Evolutionary conservation across 2,888 invertebrate species (phyloP), one percentile per base, ranked within the genome.

Genomic region (Resseliella maxima): DNA sequence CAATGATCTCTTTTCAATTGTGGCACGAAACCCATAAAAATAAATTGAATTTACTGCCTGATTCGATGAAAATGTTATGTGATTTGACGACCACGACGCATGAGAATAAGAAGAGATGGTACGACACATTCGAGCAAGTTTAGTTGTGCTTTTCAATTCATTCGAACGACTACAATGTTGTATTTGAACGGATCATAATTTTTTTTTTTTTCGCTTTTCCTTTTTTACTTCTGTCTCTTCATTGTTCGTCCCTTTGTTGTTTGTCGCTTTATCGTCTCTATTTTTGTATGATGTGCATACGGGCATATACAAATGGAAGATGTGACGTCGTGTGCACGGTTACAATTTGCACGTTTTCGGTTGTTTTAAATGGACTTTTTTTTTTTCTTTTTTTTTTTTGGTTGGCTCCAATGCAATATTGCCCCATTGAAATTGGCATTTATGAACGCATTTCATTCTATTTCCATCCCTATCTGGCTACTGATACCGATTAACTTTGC

Each of bases 21-120:
- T 38, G 83, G n/a, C 83, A 83, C 83, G 83, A 83, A 83, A 83
- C 38, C 83, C 83, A 83, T 83, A 83, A 83, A 83, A 83, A 83
- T 83, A 83, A 83, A 83, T 83, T 83, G 38, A 83, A 83, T 83
- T 83, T 83, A 83, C 83, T 83, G 83, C 83, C n/a, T n/a, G n/a
- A 83, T 83, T 83, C 83, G 83, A 83, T 83, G 83, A 83, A 83
- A 83, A 83, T 38, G 38, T 83, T 83, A 83, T 38, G 83, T 83
- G 83, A 83, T 83, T 83, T 83, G 83, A 83, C 83, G 83, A 83
- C 38, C 38, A 38, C 83, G 36, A 83, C 38, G 36, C 24, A n/a
- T 3, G 3, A 59, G 24, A n/a, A 59, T 12, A 8, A 50, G 5
- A 50, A 50, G 31, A 27, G 72, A 72, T 72, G 72, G 72, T 72